phyloP scores from a whole-genome alignment of 2,113 vertebrate genomes.

The Trematomus loennbergii region DNA sequence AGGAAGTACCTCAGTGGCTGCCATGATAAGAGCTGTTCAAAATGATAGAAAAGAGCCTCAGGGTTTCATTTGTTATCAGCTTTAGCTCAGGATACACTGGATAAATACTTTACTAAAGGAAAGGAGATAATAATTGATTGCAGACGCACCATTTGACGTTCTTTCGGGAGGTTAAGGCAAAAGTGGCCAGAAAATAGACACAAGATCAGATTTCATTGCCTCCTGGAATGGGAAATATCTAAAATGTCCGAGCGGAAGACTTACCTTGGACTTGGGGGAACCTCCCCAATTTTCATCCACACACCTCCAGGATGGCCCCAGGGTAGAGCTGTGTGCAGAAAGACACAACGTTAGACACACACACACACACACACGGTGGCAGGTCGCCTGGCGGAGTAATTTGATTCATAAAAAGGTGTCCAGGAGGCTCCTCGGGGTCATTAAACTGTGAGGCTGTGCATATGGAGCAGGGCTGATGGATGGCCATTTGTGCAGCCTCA shows the following conservation, averaged over 20 bases:
- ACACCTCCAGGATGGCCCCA: conserved; percentile 97
- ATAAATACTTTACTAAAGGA: too few species aligned
- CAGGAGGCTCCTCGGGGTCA: conserved; percentile 50
- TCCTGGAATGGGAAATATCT: too few species aligned
- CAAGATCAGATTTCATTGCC: too few species aligned
- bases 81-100: too few species aligned
- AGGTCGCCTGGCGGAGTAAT: conserved; percentile 45
- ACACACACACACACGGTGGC: conserved; percentile 7
- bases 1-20: too few species aligned
- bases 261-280: conserved; percentile 99
- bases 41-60: too few species aligned
- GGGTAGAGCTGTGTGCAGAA: conserved; percentile 88
- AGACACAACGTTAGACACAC: neutral
- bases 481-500: conserved; percentile 45
- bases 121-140: too few species aligned
- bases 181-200: too few species aligned
- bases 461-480: conserved; percentile 72
- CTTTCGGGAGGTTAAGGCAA: too few species aligned
- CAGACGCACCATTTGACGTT: too few species aligned
- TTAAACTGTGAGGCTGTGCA: conserved; percentile 63
- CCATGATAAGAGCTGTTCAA: too few species aligned
- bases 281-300: conserved; percentile 99
- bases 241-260: conserved; percentile 23
- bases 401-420: conserved; percentile 65
- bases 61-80: too few species aligned